phyloP scores from a whole-genome alignment of 2,888 invertebrate species.

The Neoaliturus tenellus region DNA sequence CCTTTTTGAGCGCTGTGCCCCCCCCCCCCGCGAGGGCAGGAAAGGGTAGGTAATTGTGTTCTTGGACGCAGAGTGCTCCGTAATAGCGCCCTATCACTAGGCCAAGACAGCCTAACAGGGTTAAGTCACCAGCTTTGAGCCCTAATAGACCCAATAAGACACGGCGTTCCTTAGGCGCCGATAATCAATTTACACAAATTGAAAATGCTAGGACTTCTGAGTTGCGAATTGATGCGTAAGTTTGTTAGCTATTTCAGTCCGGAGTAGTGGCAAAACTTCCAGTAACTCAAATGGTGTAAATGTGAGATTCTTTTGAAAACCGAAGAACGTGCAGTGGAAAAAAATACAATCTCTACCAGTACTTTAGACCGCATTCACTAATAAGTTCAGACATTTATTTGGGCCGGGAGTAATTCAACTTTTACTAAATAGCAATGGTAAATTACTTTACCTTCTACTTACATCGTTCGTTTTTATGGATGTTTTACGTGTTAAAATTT shows the following conservation, averaged over 20 bases:
- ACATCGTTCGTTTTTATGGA: too few species aligned
- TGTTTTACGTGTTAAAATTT: too few species aligned
- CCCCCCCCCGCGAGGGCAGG: constrained; percentile 2
- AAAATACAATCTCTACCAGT: too few species aligned
- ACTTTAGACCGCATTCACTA: too few species aligned
- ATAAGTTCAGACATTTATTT: too few species aligned
- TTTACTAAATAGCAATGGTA: too few species aligned
- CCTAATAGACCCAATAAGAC: constrained; percentile 45
- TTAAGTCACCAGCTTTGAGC: constrained; percentile 41
- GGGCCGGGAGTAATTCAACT: too few species aligned
- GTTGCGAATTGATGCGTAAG: neutral
- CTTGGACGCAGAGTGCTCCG: constrained; percentile 35
- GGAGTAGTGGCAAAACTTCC: too few species aligned
- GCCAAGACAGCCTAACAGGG: constrained; percentile 34
- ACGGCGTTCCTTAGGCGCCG: constrained; percentile 8
- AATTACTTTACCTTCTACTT: too few species aligned
- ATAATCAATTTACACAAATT: constrained; percentile 9
- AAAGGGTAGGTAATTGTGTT: constrained; percentile 45
- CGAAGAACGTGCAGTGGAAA: too few species aligned
- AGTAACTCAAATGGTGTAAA: too few species aligned
- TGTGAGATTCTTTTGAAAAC: too few species aligned
- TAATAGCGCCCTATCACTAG: constrained; percentile 40
- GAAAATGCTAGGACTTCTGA: neutral
- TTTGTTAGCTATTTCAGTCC: constrained; percentile 22
- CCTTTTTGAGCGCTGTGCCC: constrained; percentile 34